A percentile compares a stretch with the other conserved stretches of the same genome.
These are phyloP conservation scores for Campoplex capitator DNA, from an alignment of 2,888 invertebrate genomes.

Conservation along the genomic window DNA sequence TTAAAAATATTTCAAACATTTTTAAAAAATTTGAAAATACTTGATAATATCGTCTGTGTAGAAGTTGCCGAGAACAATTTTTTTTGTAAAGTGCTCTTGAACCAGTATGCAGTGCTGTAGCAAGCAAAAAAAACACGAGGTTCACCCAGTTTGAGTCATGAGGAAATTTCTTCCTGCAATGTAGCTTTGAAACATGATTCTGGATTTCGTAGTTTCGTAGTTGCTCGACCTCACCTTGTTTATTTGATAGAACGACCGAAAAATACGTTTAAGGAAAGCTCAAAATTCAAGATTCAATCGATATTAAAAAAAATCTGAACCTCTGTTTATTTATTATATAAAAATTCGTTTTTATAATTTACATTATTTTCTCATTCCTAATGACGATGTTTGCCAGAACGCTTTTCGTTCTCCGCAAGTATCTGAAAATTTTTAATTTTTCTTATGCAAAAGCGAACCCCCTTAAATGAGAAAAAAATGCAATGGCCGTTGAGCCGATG, in stretches of 20 bases:
- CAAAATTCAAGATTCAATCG: background rate
- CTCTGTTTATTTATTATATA: background rate
- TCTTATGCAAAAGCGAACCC: background rate
- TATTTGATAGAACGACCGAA: slow-evolving; percentile 12
- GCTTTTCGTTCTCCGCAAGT: background rate
- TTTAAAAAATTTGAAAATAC: too few relatives aligned
- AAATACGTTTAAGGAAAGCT: background rate
- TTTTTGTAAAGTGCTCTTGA: background rate
- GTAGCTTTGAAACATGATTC: slow-evolving; percentile 61
- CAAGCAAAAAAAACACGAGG: background rate
- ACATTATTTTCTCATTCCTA: background rate
- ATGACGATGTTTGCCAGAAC: background rate
- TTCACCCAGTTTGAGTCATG: slow-evolving; percentile 1
- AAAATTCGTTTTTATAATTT: background rate
- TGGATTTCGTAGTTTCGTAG: slow-evolving; percentile 68
- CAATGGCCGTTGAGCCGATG: background rate
- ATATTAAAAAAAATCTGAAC: background rate
- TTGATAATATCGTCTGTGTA: background rate
- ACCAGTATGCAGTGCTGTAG: slow-evolving; percentile 27
- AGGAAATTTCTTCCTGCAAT: slow-evolving; percentile 46
- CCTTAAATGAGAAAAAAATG: background rate
- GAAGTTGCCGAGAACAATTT: background rate
- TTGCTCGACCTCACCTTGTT: slow-evolving; percentile 66
- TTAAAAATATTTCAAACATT: background rate
- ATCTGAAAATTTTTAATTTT: background rate